Base-by-base conservation (phyloP, 2,888 invertebrate genomes). In the Atrina japonica region DNA sequence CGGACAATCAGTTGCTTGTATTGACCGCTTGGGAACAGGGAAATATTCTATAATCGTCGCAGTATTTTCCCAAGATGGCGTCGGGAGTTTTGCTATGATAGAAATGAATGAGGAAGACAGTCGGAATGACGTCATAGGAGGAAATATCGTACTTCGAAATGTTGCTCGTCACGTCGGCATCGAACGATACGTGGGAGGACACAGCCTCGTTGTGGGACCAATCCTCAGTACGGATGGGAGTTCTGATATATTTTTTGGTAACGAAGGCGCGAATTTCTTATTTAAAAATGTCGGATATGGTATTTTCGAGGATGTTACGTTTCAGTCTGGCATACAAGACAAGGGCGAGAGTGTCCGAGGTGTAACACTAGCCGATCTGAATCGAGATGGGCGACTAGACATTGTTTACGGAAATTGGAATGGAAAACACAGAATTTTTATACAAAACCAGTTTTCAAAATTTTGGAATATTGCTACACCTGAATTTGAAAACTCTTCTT, bases 1-100 rank as follows among this genome's bases (percentile, higher is more conserved):
- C 23, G 87, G 88, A 0, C 64, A 83, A 9, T 84, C 85, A 52
- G 88, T 87, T 1, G 83, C 85, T 3, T 88, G 87, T 70, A 63
- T 88, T 6, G 88, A 88, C 70, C 75, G 84, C 23, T 70, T 64
- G 58, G 88, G 87, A 2, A 75, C 56, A 11, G 88, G 88, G 16
- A 80, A 70, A 56, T 87, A 88, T 72, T 77, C 82, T 9, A 69
- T 88, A 61, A 69, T 85, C 23, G 69, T 88, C 1, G 83, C 86
- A 63, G 84, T 9, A 84, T 87, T 84, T 66, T 72, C 80, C 0
- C 59, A 67, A 35, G 78, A 78, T n/a, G 76, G 78, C 1, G 76
- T 66, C 6, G 84, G 83, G 14, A 73, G 70, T 3, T 80, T 82
- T 66, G 73, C 76, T 16, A 58, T 88, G 21, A 80, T 87, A 40